A percentile compares a stretch with the other conserved stretches of the same genome.
phyloP scores from a whole-genome alignment of 2,888 invertebrate genomes.

The Diarsia dahlii region DNA sequence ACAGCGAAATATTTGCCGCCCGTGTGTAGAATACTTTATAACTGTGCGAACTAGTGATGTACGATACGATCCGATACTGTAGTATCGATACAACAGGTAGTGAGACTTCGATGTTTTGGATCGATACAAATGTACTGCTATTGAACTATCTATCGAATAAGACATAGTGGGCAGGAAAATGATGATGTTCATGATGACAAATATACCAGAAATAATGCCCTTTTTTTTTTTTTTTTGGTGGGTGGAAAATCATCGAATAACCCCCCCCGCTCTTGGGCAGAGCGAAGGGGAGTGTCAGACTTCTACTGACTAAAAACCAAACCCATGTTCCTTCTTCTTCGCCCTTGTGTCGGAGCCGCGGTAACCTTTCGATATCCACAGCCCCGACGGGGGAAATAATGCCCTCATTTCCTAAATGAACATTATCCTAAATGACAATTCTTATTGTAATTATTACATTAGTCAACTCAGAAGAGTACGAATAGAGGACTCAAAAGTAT shows the following conservation, averaged over 20 bases:
- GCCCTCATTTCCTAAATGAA: neutral
- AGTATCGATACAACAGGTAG: neutral
- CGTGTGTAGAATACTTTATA: conserved; percentile 69
- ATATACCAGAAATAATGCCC: neutral
- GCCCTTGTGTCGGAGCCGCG: too few relatives aligned
- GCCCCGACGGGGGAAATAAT: too few relatives aligned
- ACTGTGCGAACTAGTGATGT: conserved; percentile 34
- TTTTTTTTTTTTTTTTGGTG: too few relatives aligned
- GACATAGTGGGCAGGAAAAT: too few relatives aligned
- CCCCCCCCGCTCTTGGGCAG: too few relatives aligned
- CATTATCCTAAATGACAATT: neutral
- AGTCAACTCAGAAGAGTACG: neutral
- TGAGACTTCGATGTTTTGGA: neutral
- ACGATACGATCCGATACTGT: neutral
- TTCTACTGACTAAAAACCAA: too few relatives aligned
- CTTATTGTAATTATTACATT: neutral
- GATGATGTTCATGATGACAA: too few relatives aligned
- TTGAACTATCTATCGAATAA: too few relatives aligned
- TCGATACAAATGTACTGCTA: neutral
- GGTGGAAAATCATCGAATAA: too few relatives aligned
- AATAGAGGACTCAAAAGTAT: neutral
- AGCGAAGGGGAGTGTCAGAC: too few relatives aligned
- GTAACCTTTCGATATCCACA: too few relatives aligned
- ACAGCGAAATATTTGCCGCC: conserved; percentile 61
- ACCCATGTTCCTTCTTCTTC: too few relatives aligned